These are phyloP conservation scores for Notodonta ziczac DNA, from an alignment of 2,888 invertebrate genomes.

Conservation along the genomic window DNA sequence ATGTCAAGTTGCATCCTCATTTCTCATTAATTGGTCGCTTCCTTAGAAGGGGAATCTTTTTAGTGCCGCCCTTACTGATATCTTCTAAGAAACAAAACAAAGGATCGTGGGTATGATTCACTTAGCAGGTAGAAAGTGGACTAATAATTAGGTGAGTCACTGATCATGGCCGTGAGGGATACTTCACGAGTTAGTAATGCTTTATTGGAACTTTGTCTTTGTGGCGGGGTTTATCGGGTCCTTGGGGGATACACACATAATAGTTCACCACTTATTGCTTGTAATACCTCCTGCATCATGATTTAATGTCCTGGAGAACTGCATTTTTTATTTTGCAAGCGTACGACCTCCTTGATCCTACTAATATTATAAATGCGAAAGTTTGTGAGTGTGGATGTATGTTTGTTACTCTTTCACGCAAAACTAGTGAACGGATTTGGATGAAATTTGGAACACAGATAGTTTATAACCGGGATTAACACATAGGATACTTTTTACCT, in stretches of 20 bases:
- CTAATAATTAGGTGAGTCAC: conserved; percentile 6
- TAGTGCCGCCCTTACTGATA: not conserved
- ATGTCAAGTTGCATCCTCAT: not conserved
- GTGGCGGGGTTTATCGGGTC: not conserved
- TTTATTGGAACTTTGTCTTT: conserved; percentile 1
- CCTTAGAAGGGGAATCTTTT: not conserved
- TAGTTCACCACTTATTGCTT: not conserved
- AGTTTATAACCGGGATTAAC: too few species aligned
- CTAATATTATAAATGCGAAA: too few species aligned
- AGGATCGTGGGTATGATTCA: conserved; percentile 21
- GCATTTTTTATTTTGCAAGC: too few species aligned
- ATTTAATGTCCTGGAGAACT: too few species aligned
- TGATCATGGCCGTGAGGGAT: not conserved
- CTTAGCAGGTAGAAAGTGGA: conserved; percentile 1
- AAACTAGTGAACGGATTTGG: too few species aligned
- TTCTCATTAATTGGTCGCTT: not conserved
- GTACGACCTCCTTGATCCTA: too few species aligned
- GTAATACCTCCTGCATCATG: too few species aligned
- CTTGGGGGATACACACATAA: not conserved
- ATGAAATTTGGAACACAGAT: too few species aligned
- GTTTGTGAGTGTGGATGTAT: too few species aligned
- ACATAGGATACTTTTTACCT: too few species aligned
- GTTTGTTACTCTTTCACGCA: too few species aligned
- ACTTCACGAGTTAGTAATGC: not conserved
- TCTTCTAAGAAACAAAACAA: conserved; percentile 29